Conservation (phyloP, 2,888 invertebrate genomes). For the Drosophila cognata region DNA sequence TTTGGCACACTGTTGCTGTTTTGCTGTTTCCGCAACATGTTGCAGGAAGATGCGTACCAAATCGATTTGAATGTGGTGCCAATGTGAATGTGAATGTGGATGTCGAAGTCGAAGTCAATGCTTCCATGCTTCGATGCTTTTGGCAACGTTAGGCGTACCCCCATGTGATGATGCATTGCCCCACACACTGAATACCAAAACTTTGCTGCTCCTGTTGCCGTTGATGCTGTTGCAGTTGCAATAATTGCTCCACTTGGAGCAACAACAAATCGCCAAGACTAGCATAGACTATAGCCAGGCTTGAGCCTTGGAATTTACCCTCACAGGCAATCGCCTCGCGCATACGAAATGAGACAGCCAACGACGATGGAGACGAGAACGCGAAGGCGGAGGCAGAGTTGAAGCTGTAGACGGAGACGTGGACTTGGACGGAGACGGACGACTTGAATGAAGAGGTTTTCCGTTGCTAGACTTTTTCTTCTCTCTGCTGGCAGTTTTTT, state of each 20-base stretch:
- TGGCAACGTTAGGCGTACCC: constrained; percentile 42
- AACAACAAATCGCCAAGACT: constrained; percentile 62
- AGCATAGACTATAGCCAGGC: constrained; percentile 32
- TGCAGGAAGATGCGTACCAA: constrained; percentile 81
- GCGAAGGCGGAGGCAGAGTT: constrained; percentile 14
- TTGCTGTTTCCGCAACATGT: constrained; percentile 74
- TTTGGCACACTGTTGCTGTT: constrained; percentile 73
- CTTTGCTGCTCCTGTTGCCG: constrained; percentile 34
- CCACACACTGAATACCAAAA: constrained; percentile 49
- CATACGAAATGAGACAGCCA: constrained; percentile 79
- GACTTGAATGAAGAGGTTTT: constrained; percentile 79
- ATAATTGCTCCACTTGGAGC: constrained; percentile 80
- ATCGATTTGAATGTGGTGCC: constrained; percentile 77
- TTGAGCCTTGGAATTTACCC: constrained; percentile 55
- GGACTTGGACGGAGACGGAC: constrained; percentile 18
- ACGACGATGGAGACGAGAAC: constrained; percentile 39
- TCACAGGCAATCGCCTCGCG: constrained; percentile 60
- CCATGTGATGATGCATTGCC: constrained; percentile 61
- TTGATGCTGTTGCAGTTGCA: constrained; percentile 52
- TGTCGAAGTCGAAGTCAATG: constrained; percentile 34
- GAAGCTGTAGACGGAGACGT: constrained; percentile 21
- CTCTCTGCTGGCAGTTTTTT: constrained; percentile 18
- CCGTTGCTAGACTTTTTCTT: constrained; percentile 67
- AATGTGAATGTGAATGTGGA: constrained; percentile 31
- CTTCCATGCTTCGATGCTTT: constrained; percentile 9